A percentile compares a stretch with the other conserved stretches of the same genome.
Conservation (phyloP, 2,113 vertebrate genomes). For the Electrona antarctica region DNA sequence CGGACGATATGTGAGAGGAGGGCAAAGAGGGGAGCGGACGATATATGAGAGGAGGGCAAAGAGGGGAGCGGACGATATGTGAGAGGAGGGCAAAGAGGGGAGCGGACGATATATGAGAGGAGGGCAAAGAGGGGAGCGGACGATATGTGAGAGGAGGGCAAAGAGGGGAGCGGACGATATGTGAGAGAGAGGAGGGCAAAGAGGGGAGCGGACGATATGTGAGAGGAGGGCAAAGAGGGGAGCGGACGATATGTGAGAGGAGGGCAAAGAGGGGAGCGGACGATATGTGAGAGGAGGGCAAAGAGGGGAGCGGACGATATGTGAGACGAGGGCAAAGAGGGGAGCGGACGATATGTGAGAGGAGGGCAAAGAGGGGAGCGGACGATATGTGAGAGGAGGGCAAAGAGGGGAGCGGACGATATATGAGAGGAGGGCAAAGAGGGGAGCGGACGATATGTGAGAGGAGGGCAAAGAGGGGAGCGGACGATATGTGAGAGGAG, state of each 20-base stretch:
- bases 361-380: neutral
- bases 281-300: neutral
- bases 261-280: neutral
- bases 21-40: neutral
- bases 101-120: neutral
- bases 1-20: neutral
- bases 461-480: neutral
- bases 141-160: neutral
- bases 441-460: neutral
- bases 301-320: neutral
- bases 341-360: neutral
- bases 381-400: neutral
- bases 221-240: neutral
- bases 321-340: neutral
- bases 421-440: neutral
- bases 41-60: neutral
- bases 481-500: neutral
- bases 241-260: neutral
- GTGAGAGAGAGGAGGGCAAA: neutral
- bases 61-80: neutral
- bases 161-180: neutral
- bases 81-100: neutral
- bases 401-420: neutral
- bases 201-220: neutral
- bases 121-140: neutral